Evolutionary conservation across 2,888 invertebrate genomes (phyloP).

Genomic region (Hymenopus coronatus): DNA sequence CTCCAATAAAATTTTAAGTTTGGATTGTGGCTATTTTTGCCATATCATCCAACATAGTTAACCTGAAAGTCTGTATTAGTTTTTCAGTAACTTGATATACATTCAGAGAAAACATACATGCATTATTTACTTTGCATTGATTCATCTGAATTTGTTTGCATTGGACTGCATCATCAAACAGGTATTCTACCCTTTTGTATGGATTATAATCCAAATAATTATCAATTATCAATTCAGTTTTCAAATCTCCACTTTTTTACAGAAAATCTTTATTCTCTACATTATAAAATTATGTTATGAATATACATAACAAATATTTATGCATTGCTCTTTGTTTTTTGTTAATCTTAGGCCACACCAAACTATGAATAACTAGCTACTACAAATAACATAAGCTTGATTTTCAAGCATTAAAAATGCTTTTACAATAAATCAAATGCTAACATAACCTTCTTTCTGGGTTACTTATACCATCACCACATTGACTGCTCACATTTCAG

Average conservation of each 20-base stretch:
- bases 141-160: not conserved
- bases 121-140: not conserved
- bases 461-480: not conserved
- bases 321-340: not conserved
- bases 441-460: not conserved
- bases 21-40: too few relatives aligned
- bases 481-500: not conserved
- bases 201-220: too few relatives aligned
- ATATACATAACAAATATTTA: not conserved
- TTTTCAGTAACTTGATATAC: not conserved
- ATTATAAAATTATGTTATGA: not conserved
- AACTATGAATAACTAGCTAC: not conserved
- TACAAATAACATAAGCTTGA: not conserved
- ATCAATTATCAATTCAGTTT: not conserved
- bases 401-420: not conserved
- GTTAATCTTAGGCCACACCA: not conserved
- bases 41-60: too few relatives aligned
- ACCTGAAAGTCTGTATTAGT: not conserved
- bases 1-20: too few relatives aligned
- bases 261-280: not conserved
- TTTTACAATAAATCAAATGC: too few relatives aligned
- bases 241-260: not conserved
- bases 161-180: not conserved
- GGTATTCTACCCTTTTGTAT: not conserved
- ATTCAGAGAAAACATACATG: not conserved